Evolutionary conservation across 2,888 invertebrate species (phyloP), one percentile per base, ranked within the genome.

Genomic region (Cephus runcator): DNA sequence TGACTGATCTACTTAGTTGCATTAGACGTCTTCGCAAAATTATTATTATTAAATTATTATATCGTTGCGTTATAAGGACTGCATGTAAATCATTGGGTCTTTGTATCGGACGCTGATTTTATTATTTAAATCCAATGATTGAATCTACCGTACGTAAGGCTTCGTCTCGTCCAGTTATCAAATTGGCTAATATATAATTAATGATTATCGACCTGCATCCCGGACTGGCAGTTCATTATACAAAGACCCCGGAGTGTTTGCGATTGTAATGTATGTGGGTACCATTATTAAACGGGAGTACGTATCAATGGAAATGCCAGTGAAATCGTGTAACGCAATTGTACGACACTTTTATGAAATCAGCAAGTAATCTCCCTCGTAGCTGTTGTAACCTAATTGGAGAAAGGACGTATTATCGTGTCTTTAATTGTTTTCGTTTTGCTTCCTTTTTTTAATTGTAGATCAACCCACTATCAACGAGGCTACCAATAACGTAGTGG

Each of bases 401-500:
- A 56, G 23, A 23, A 56, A 56, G 23, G 56, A 56, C 56, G 56
- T 23, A 15, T 23, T 15, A 56, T 23, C 23, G 56, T 56, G 23
- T 23, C 9, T 56, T 56, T 56, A 56, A 56, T 56, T 9, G 2
- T 56, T 23, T 56, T 56, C 23, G 9, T 56, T 56, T 56, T 56
- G 2, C 75, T 73, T 69, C 30, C 34, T 90, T 91, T 89, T 90
- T 92, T 91, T 77, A 76, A 82, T 92, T 92, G 76, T 93, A 97
- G 97, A 97, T 93, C 97, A 97, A 92, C 97, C 96, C 80, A 97
- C 98, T 83, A 98, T 98, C 91, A 98, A 97, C 92, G 97, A 98
- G 92, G 96, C 97, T 76, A 97, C 96, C 84, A 97, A 97, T 90
- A 98, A 98, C 92, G 96, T 98, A 78, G 98, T 98, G 68, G 98